Conservation (phyloP, 1,140 invertebrate species). For the Rhopalosiphum maidis region DNA sequence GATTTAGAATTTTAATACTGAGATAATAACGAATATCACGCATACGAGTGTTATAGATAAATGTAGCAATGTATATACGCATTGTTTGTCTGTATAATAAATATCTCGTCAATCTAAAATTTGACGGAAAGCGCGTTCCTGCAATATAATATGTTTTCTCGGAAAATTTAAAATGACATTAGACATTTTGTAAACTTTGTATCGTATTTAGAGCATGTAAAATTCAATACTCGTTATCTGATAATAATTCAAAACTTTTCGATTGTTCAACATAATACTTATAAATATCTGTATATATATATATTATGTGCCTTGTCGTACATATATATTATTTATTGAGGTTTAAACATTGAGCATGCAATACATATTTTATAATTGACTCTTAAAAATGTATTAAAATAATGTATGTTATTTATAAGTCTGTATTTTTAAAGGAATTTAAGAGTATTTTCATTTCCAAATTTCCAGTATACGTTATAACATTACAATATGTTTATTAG, state of each 20-base stretch:
- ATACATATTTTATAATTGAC: not conserved
- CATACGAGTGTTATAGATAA: not conserved
- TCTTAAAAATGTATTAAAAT: not conserved
- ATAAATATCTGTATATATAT: too few relatives aligned
- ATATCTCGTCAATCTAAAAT: not conserved
- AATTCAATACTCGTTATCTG: not conserved
- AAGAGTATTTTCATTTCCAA: not conserved
- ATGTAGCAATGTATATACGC: not conserved
- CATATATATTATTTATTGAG: not conserved
- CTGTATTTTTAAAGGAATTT: not conserved
- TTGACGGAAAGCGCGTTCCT: not conserved
- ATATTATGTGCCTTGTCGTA: not conserved
- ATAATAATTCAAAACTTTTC: conserved; percentile 8
- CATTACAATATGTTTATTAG: not conserved
- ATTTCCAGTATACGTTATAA: not conserved
- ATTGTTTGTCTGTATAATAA: not conserved
- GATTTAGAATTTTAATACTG: not conserved
- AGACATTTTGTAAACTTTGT: not conserved
- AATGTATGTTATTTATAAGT: not conserved
- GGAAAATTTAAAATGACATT: not conserved
- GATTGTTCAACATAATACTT: not conserved
- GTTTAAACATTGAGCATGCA: not conserved
- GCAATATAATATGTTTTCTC: not conserved
- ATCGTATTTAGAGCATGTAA: not conserved
- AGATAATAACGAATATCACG: not conserved